Conservation (phyloP, 2,797 vertebrate species). For the Brachyalestes nurse region DNA sequence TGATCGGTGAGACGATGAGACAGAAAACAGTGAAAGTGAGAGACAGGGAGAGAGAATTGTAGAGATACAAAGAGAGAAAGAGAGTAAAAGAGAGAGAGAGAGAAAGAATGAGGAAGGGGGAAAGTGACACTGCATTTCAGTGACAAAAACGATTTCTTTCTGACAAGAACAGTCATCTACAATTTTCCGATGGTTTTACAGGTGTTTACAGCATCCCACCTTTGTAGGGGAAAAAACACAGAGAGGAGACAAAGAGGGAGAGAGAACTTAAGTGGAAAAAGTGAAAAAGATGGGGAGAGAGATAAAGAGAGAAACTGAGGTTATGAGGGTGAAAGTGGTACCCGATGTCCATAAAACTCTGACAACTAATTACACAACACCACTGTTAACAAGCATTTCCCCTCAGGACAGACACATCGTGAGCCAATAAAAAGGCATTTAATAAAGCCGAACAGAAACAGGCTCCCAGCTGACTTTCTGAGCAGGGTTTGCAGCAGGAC, state of each 20-base stretch:
- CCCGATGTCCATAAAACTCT: constrained; percentile 62
- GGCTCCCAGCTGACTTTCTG: constrained; percentile 37
- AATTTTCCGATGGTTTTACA: too few species aligned
- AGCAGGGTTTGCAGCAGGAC: constrained; percentile 17
- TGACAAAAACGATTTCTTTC: too few species aligned
- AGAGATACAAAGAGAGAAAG: too few species aligned
- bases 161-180: too few species aligned
- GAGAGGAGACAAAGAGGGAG: too few species aligned
- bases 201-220: too few species aligned
- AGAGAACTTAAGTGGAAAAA: background rate
- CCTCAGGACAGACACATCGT: constrained; percentile 66
- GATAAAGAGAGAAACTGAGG: background rate
- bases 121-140: too few species aligned
- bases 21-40: background rate
- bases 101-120: too few species aligned
- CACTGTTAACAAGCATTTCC: constrained; percentile 66
- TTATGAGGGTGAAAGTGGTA: constrained; percentile 46
- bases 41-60: background rate
- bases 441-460: constrained; percentile 58
- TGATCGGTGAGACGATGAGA: background rate
- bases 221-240: too few species aligned
- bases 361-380: constrained; percentile 70
- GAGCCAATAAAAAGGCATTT: constrained; percentile 59
- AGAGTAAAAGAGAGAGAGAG: too few species aligned
- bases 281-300: background rate